These are phyloP conservation scores for Sternarchorhynchus goeldii DNA, from an alignment of 2,797 vertebrate species.

Conservation along the genomic window DNA sequence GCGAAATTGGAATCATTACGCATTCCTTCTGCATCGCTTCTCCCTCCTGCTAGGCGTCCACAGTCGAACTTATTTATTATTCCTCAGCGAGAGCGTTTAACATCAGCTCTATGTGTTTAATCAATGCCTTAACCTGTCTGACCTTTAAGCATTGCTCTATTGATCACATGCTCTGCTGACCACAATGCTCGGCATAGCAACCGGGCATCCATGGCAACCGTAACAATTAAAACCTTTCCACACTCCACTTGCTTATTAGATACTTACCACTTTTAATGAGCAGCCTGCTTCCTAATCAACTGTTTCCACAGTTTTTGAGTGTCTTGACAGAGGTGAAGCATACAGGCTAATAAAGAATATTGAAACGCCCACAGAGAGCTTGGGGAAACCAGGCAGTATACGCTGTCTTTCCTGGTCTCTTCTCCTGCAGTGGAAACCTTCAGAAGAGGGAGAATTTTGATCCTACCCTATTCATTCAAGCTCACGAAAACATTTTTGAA, in stretches of 20 bases:
- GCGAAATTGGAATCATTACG: constrained; percentile 21
- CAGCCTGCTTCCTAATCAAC: no score
- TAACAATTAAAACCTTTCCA: background rate
- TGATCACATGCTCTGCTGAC: constrained; percentile 45
- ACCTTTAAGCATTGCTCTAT: constrained; percentile 40
- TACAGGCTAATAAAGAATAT: background rate
- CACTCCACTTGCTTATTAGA: background rate
- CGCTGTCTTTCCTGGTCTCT: background rate
- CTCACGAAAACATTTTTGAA: background rate
- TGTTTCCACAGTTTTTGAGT: background rate
- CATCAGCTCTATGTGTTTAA: constrained; percentile 41
- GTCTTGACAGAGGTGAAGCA: background rate
- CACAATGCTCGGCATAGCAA: constrained; percentile 6
- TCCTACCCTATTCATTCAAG: no score
- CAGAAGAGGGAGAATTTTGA: background rate
- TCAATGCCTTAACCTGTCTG: constrained; percentile 49
- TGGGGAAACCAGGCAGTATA: background rate
- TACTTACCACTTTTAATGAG: background rate
- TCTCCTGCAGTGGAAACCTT: background rate
- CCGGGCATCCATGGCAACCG: constrained; percentile 5
- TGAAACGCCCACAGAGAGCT: background rate
- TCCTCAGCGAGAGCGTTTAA: constrained; percentile 35
- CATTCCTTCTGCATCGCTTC: background rate
- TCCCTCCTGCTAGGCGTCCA: background rate
- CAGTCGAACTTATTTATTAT: constrained; percentile 34